Base-by-base conservation (phyloP, 2,888 invertebrate genomes). In the Balanococcus diminutus region DNA sequence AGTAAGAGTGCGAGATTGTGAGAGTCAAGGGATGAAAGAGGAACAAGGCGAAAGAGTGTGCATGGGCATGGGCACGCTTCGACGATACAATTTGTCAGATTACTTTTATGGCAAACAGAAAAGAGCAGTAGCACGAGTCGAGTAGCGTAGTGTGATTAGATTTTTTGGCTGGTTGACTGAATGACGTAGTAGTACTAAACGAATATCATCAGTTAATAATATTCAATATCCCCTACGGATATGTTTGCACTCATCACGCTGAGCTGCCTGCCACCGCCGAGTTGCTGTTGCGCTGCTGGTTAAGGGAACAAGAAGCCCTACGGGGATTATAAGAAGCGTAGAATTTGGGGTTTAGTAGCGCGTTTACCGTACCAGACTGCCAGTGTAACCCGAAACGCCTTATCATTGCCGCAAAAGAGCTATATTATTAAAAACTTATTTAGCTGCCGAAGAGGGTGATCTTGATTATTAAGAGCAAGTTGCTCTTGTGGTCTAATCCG, bases 391-490 rank as follows among this genome's bases (percentile, higher is more conserved):
- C 67, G 84, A 84, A 84, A 84, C 84, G 84, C 84, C 84, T 84
- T 84, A 84, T 84, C 84, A 39, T 42, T 84, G 67, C 84, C 84
- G 84, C 84, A 72, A 72, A 84, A 84, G 72, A 84, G 67, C 84
- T 84, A 61, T 84, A 84, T 84, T 84, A 84, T 84, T 84, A 84
- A 84, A 84, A 84, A 84, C 84, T 84, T 84, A 84, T 84, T 84
- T 84, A 84, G 72, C 61, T 32, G 84, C 84, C 51, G 6, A 72
- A 84, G 75, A 72, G 84, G 72, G 84, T 28, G 84, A 84, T 84
- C 72, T 84, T 84, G 84, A 84, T 84, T 72, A 84, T 84, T 39
- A 36, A 75, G 22, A 84, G 39, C 67, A 84, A 42, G 84, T 61
- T 84, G 39, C 84, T 72, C 32, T 75, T 84, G 67, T 42, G 84